Conservation (phyloP, 2,113 vertebrate species). For the Miniopterus natalensis region DNA sequence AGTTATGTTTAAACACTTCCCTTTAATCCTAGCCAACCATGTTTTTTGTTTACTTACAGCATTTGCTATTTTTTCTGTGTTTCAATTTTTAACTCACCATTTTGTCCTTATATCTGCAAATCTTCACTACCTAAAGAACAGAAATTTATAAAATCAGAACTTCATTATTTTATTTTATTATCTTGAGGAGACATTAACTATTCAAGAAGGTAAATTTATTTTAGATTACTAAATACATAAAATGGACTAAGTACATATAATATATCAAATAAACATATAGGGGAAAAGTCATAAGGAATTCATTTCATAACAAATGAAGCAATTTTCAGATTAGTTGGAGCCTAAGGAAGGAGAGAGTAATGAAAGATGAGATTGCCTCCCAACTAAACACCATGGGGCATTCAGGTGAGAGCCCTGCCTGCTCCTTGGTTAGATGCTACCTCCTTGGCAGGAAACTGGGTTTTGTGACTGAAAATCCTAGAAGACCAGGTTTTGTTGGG, state of each 20-base stretch:
- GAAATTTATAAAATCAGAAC: neutral
- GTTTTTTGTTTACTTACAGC: neutral
- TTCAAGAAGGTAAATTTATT: slow-evolving; percentile 33
- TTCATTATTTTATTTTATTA: slow-evolving; percentile 19
- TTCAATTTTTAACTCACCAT: slow-evolving; percentile 10
- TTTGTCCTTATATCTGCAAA: neutral
- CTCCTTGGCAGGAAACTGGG: neutral
- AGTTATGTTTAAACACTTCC: neutral
- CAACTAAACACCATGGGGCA: neutral
- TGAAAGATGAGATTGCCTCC: neutral
- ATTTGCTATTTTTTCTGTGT: neutral
- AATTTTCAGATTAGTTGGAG: neutral
- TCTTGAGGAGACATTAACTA: neutral
- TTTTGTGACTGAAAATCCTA: neutral
- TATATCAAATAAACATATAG: neutral
- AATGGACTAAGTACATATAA: neutral
- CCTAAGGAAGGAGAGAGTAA: neutral
- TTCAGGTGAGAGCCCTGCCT: neutral
- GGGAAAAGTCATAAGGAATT: neutral
- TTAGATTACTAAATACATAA: slow-evolving; percentile 29
- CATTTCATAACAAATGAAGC: slow-evolving; percentile 42
- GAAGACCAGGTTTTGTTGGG: neutral
- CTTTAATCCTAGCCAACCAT: neutral
- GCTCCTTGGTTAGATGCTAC: neutral
- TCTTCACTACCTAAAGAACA: neutral